Base-by-base conservation (phyloP, 2,888 invertebrate genomes). In the Tethea ocularis region DNA sequence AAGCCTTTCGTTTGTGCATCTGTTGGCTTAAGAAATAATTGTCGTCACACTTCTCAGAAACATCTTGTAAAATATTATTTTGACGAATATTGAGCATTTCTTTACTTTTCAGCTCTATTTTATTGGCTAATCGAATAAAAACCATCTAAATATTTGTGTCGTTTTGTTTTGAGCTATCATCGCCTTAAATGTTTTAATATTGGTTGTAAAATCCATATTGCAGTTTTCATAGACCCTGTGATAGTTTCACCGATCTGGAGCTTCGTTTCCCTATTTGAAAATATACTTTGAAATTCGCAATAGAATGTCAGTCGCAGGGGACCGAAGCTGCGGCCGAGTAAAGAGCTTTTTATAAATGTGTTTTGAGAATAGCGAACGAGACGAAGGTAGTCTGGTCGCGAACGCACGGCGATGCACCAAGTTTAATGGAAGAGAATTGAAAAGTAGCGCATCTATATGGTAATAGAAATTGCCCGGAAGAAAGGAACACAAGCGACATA, bases 341-440 rank as follows among this genome's bases (percentile, higher is more conserved):
- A 89, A 89, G 87, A 92, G 88, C 88, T 88, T 91, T 91, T 91
- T 92, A 91, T 88, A 91, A 92, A 93, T 91, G 89, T 92, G 86
- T 91, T 91, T 87, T 86, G 83, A 88, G 86, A 86, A 87, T 84
- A 84, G 83, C 75, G 79, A 82, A 77, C 82, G 79, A 84, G 83
- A 83, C 82, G 79, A 78, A 79, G 77, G 63, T 70, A 67, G 54
- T 60, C 60, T 63, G 63, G 72, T 72, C 78, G 82, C 78, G 84
- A 90, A 91, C 90, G 90, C 91, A 89, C 85, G 75, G 76, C 89
- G 86, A 89, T 91, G 91, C 88, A 89, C 88, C 89, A 89, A 93
- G 86, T 93, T 92, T 92, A 93, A 92, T 93, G 91, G 92, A 92
- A 92, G 92, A 92, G 93, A 92, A 92, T 92, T 92, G 92, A 93